A percentile compares a stretch with the other conserved stretches of the same genome.
Conservation (phyloP, 2,113 vertebrate genomes). For the Neogale vison region DNA sequence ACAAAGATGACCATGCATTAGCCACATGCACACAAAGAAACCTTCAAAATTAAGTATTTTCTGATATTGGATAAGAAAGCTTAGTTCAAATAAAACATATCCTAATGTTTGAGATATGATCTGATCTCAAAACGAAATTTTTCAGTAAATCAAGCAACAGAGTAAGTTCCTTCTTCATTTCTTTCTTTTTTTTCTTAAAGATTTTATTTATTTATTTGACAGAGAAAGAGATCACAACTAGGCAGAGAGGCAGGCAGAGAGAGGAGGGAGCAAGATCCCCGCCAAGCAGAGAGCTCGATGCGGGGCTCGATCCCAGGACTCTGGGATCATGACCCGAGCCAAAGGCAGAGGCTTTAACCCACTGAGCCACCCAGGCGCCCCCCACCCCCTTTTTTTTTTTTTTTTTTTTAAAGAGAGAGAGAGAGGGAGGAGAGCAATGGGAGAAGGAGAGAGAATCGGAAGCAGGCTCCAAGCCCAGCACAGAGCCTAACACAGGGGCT, state of each 20-base stretch:
- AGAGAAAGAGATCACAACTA: too few relatives aligned
- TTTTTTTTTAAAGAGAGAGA: background rate
- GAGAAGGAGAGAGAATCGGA: background rate
- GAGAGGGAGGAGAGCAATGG: too few relatives aligned
- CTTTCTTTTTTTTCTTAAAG: background rate
- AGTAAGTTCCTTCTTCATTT: background rate
- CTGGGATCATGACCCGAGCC: too few relatives aligned
- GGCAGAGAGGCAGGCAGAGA: too few relatives aligned
- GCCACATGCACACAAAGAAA: background rate
- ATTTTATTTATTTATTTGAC: too few relatives aligned
- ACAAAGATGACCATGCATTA: background rate
- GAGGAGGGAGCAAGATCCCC: too few relatives aligned
- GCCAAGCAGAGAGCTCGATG: too few relatives aligned
- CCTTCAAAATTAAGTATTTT: background rate
- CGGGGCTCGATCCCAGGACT: too few relatives aligned
- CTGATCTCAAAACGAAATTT: background rate
- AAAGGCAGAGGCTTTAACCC: too few relatives aligned
- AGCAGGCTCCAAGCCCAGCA: background rate
- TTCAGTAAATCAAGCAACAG: background rate
- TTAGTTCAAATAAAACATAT: slow-evolving; percentile 30
- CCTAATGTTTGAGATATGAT: background rate
- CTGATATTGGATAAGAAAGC: background rate
- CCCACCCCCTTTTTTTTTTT: background rate
- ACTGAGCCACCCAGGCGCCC: too few relatives aligned
- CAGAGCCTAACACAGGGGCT: background rate